Evolutionary conservation across 2,888 invertebrate species (phyloP).

Genomic region (Lithodes maja): DNA sequence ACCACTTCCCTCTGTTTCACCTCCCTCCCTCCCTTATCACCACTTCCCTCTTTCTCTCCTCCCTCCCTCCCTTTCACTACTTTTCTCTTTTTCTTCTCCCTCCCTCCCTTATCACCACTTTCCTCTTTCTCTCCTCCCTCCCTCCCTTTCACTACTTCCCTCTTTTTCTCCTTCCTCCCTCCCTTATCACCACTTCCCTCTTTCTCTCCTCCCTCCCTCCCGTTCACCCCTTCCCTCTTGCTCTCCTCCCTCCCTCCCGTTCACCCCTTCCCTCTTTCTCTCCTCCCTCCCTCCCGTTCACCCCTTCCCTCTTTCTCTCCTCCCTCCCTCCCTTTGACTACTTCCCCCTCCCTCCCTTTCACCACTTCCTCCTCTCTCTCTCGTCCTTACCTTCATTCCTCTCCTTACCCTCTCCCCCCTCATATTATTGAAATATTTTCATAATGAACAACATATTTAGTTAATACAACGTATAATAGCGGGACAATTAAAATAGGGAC

Average conservation of each 20-base stretch:
- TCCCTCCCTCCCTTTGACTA: background rate
- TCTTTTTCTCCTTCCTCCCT: no score
- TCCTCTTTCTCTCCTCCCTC: background rate
- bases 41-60: background rate
- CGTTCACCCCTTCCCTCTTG: background rate
- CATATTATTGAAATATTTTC: background rate
- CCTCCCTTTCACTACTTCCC: no score
- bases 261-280: background rate
- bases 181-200: background rate
- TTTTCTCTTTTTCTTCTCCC: background rate
- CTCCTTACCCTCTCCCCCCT: background rate
- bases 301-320: background rate
- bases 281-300: background rate
- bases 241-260: background rate
- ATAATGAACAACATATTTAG: no score
- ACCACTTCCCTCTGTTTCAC: background rate
- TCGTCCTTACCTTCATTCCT: background rate
- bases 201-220: background rate
- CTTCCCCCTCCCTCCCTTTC: background rate
- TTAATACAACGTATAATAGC: no score
- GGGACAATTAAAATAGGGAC: no score
- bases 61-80: background rate
- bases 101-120: background rate
- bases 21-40: background rate
- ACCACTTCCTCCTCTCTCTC: background rate